Evolutionary conservation across 2,113 vertebrate species (phyloP).

Genomic region (Butorides virescens): DNA sequence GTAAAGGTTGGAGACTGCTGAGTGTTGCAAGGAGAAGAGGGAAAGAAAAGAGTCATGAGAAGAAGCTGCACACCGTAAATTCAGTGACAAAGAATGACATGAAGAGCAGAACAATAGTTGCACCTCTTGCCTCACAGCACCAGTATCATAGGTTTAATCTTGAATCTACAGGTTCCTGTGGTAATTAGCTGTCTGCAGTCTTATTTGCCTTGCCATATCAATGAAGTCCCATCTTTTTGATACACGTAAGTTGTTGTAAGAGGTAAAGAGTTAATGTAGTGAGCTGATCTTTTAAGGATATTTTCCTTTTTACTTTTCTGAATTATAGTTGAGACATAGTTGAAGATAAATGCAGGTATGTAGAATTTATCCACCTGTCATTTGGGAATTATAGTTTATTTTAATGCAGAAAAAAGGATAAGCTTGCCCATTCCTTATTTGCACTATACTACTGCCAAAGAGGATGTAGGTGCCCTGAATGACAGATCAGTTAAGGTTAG

Average conservation of each 20-base stretch:
- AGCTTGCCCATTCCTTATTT: conserved; percentile 9
- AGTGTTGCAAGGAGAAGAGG: not conserved
- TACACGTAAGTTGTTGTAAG: rapidly evolving
- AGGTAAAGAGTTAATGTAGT: not conserved
- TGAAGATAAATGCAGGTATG: not conserved
- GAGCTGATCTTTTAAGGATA: not conserved
- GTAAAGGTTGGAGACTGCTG: not conserved
- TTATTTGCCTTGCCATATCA: not conserved
- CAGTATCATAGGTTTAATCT: not conserved
- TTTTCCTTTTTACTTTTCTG: not conserved
- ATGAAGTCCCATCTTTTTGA: not conserved
- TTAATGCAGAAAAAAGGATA: not conserved
- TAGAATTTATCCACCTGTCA: not conserved
- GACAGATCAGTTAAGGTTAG: not conserved
- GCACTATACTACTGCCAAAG: conserved; percentile 3
- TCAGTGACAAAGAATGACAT: not conserved
- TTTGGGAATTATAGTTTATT: not conserved
- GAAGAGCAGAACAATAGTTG: not conserved
- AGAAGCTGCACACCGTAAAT: rapidly evolving
- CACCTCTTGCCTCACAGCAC: not conserved
- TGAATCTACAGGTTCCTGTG: not conserved
- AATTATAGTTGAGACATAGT: not conserved
- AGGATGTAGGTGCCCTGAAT: not conserved
- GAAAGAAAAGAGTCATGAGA: not conserved
- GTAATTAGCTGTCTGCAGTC: not conserved